These are phyloP conservation scores for Poecile atricapillus DNA, from an alignment of 2,113 vertebrate species.

Conservation along the genomic window DNA sequence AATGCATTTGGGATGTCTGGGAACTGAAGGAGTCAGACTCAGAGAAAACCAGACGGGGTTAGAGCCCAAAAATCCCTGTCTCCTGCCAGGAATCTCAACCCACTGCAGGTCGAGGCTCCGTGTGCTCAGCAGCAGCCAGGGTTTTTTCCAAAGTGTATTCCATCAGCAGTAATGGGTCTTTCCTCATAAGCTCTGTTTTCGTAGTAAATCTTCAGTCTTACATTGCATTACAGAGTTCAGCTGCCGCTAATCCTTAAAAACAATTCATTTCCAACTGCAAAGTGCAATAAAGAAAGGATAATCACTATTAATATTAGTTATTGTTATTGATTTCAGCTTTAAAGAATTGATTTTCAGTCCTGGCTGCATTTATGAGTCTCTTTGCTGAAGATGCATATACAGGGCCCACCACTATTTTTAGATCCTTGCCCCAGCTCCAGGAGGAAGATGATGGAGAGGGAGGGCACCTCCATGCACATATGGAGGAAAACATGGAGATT, in stretches of 20 bases:
- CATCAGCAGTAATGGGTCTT: slow-evolving; percentile 58
- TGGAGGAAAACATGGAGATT: neutral
- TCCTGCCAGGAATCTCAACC: slow-evolving; percentile 41
- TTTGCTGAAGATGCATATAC: slow-evolving; percentile 63
- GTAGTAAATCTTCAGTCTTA: slow-evolving; percentile 59
- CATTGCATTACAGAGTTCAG: slow-evolving; percentile 24
- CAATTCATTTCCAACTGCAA: slow-evolving; percentile 55
- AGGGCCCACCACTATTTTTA: neutral
- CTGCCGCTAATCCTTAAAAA: slow-evolving; percentile 31
- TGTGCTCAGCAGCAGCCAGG: neutral
- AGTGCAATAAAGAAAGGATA: slow-evolving; percentile 57
- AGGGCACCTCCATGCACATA: neutral
- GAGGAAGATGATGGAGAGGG: neutral
- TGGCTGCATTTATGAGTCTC: slow-evolving; percentile 66
- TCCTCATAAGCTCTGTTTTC: slow-evolving; percentile 54
- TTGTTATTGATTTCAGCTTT: slow-evolving; percentile 79
- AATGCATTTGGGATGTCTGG: slow-evolving; percentile 56
- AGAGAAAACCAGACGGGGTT: slow-evolving; percentile 36
- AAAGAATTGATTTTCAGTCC: slow-evolving; percentile 75
- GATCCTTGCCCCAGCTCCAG: neutral
- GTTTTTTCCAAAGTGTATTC: slow-evolving; percentile 14
- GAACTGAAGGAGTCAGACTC: slow-evolving; percentile 31
- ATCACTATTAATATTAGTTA: slow-evolving; percentile 79
- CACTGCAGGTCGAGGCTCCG: neutral
- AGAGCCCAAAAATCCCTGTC: slow-evolving; percentile 33